These are phyloP conservation scores for Drosophila kohkoa DNA, from an alignment of 1,140 invertebrate species.

Conservation along the genomic window DNA sequence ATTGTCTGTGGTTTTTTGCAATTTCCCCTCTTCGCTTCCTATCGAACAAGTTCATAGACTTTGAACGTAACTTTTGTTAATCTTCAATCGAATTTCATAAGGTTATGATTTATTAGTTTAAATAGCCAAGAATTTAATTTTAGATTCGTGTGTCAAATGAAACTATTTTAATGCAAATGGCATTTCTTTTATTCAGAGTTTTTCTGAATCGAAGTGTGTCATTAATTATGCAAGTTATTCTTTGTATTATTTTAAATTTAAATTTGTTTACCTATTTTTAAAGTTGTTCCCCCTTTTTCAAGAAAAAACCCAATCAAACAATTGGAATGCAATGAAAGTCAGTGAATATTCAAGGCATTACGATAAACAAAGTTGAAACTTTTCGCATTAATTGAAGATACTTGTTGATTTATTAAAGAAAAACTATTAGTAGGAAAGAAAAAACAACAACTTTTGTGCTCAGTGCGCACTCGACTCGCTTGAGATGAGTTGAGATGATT, in stretches of 20 bases:
- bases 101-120: neutral
- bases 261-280: neutral
- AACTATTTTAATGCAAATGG: too few species aligned
- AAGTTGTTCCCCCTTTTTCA: neutral
- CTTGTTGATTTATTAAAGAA: neutral
- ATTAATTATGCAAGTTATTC: too few species aligned
- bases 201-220: too few species aligned
- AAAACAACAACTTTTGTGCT: neutral
- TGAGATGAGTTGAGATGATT: constrained; percentile 3
- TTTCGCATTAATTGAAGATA: neutral
- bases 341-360: neutral
- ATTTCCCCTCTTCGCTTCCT: too few species aligned
- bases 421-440: neutral
- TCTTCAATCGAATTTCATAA: neutral
- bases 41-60: neutral
- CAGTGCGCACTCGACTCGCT: neutral
- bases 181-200: too few species aligned
- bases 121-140: neutral
- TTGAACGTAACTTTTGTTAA: neutral
- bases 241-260: too few species aligned
- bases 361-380: neutral
- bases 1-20: too few species aligned
- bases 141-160: too few species aligned
- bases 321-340: neutral
- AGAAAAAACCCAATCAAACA: neutral